Conservation (phyloP, 2,888 invertebrate genomes). For the Aphidoletes aphidimyza region DNA sequence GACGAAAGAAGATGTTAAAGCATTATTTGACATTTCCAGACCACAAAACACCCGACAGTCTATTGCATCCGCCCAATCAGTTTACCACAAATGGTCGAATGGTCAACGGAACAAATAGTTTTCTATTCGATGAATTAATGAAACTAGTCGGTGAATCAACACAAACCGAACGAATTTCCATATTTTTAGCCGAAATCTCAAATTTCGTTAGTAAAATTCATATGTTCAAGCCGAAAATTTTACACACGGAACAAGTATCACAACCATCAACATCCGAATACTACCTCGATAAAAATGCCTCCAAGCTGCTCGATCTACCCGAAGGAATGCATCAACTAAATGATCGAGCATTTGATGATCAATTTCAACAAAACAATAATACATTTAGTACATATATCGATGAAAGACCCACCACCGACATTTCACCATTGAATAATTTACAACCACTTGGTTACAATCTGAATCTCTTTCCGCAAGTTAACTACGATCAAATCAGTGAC, state of each 20-base stretch:
- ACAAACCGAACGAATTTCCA: slow-evolving; percentile 64
- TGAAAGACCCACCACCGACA: neutral
- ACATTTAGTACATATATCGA: neutral
- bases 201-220: slow-evolving; percentile 64
- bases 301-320: neutral
- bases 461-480: slow-evolving; percentile 57
- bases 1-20: slow-evolving; percentile 61
- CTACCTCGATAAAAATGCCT: slow-evolving; percentile 19
- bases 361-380: neutral
- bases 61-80: neutral
- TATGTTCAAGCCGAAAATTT: neutral
- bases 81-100: neutral
- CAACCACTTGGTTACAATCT: slow-evolving; percentile 15
- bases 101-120: neutral
- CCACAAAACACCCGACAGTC: slow-evolving; percentile 59
- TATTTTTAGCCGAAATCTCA: slow-evolving; percentile 64
- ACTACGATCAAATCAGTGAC: slow-evolving; percentile 65
- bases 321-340: neutral
- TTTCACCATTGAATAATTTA: slow-evolving; percentile 11
- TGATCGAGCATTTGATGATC: slow-evolving; percentile 35
- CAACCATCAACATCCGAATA: neutral
- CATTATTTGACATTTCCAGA: slow-evolving; percentile 64
- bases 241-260: neutral
- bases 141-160: neutral
- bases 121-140: slow-evolving; percentile 50